Percentiles rank a stretch among this genome's conserved stretches.
phyloP scores from a whole-genome alignment of 1,140 invertebrate genomes.

The Drosophila equinoxialis region DNA sequence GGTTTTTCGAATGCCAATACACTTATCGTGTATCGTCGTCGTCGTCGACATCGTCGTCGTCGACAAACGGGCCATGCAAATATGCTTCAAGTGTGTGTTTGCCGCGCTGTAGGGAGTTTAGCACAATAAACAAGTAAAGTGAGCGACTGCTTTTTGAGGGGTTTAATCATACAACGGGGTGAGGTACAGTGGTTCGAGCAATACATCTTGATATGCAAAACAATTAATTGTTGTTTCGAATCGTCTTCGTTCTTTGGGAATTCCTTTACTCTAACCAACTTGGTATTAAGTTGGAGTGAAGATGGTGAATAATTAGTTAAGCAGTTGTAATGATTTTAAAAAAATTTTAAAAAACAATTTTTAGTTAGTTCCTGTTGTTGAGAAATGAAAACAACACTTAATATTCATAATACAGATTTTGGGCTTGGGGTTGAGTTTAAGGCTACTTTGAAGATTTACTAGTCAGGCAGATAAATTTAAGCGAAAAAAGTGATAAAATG shows the following conservation, averaged over 20 bases:
- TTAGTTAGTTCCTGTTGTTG: no score
- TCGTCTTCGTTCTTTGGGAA: background rate
- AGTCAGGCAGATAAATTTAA: no score
- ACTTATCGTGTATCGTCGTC: conserved; percentile 51
- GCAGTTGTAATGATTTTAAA: no score
- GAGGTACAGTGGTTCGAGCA: conserved; percentile 46
- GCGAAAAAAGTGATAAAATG: no score
- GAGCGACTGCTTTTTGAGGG: conserved; percentile 52
- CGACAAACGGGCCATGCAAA: conserved; percentile 72
- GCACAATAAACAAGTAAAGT: conserved; percentile 62
- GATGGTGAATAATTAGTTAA: no score
- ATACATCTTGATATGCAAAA: background rate
- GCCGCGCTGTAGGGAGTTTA: conserved; percentile 63
- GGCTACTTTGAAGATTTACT: no score
- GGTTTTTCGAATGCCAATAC: conserved; percentile 69
- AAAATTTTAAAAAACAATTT: no score
- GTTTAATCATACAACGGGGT: conserved; percentile 13
- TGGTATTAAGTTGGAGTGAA: no score
- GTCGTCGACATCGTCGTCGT: conserved; percentile 2
- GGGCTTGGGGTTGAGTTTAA: no score
- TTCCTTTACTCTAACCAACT: background rate
- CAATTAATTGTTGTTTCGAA: background rate
- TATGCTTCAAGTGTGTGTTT: conserved; percentile 59
- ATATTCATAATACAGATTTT: no score
- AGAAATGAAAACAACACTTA: no score